Evolutionary conservation across 2,113 vertebrate genomes (phyloP).

Genomic region (Rhynchomys soricoides): DNA sequence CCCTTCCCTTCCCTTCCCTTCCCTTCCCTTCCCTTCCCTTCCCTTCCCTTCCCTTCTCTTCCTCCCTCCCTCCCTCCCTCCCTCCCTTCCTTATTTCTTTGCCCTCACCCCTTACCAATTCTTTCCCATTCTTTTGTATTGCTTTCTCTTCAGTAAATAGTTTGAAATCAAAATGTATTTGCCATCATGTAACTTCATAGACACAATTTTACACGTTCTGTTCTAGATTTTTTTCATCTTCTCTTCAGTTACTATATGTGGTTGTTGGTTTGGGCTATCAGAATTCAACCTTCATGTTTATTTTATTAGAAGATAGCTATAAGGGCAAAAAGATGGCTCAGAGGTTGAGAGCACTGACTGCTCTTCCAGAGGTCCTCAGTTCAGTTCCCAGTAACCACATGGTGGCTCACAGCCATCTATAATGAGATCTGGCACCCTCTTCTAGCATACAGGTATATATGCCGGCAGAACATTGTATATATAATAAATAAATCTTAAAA

Average conservation of each 20-base stretch:
- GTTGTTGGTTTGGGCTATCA: not conserved
- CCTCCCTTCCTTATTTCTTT: not conserved
- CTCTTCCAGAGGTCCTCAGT: no score
- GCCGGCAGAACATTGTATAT: no score
- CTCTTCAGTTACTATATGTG: not conserved
- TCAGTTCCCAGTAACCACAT: no score
- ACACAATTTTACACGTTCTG: not conserved
- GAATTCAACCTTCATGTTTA: not conserved
- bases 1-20: not conserved
- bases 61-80: no score
- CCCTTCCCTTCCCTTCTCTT: not conserved
- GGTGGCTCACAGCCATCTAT: no score
- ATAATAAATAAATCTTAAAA: not conserved
- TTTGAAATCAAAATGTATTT: not conserved
- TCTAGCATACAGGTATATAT: no score
- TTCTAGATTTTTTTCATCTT: not conserved
- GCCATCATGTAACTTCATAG: not conserved
- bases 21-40: not conserved
- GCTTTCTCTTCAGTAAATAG: not conserved
- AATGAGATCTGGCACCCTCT: no score
- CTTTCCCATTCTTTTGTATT: not conserved
- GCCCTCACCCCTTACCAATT: not conserved
- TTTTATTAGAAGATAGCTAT: not conserved
- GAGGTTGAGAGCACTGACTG: no score
- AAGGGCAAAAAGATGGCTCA: not conserved